These are phyloP conservation scores for Orthonychiurus folsomi DNA, from an alignment of 2,888 invertebrate genomes.

Conservation along the genomic window DNA sequence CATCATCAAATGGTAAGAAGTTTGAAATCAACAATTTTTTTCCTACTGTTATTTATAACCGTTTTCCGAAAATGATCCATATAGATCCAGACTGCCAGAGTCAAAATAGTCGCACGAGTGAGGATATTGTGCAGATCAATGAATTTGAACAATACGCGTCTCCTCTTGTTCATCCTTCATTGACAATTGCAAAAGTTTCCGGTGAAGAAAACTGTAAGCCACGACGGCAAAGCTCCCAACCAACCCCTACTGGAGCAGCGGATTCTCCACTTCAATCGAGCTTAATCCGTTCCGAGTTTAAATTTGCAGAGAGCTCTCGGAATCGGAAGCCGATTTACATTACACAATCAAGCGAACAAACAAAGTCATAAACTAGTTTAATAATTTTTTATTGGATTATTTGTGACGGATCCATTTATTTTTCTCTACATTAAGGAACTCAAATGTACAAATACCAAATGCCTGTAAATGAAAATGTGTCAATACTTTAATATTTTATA, in stretches of 20 bases:
- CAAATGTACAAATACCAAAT: too few relatives aligned
- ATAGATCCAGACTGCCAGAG: slow-evolving; percentile 20
- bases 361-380: slow-evolving; percentile 12
- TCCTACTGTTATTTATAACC: neutral
- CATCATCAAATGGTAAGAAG: slow-evolving; percentile 9
- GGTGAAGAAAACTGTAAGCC: slow-evolving; percentile 35
- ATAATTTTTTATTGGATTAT: neutral
- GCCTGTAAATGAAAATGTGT: too few relatives aligned
- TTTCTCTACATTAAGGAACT: too few relatives aligned
- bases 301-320: slow-evolving; percentile 35
- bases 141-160: neutral
- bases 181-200: slow-evolving; percentile 20
- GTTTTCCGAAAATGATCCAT: too few relatives aligned
- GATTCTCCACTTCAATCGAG: slow-evolving; percentile 32
- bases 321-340: slow-evolving; percentile 40
- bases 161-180: neutral
- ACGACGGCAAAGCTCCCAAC: slow-evolving; percentile 2
- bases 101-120: slow-evolving; percentile 4
- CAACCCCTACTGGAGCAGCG: neutral
- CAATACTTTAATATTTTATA: too few relatives aligned
- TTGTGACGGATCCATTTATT: slow-evolving; percentile 1
- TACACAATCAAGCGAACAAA: slow-evolving; percentile 25
- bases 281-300: slow-evolving; percentile 36
- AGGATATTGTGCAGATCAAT: neutral
- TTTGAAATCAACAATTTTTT: slow-evolving; percentile 13